Evolutionary conservation across 64 coral and sea anemone species (phyloP).

Genomic region (Exaiptasia diaphana): DNA sequence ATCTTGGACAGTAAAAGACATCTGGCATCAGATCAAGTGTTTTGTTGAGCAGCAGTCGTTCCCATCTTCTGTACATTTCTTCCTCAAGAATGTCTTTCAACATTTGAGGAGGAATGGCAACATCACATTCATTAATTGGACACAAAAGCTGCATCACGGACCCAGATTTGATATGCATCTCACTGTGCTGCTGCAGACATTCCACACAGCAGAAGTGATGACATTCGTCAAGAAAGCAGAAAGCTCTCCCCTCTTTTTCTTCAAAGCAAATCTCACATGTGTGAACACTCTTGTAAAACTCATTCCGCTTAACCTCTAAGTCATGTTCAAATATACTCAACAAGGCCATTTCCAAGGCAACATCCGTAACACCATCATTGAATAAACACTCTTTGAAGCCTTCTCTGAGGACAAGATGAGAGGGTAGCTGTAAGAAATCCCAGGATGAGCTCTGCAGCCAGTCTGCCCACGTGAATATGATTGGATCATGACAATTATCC

Average conservation of each 20-base stretch:
- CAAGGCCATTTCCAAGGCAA: slow-evolving; percentile 41
- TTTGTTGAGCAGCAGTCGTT: slow-evolving; percentile 60
- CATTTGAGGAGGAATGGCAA: slow-evolving; percentile 46
- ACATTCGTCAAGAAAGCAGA: slow-evolving; percentile 84
- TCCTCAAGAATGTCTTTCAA: slow-evolving; percentile 63
- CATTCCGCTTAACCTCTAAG: slow-evolving; percentile 59
- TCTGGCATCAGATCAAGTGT: slow-evolving; percentile 88
- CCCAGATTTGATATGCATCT: slow-evolving; percentile 68
- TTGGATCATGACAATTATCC: slow-evolving; percentile 46
- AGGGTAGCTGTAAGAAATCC: slow-evolving; percentile 35
- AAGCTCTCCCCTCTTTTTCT: slow-evolving; percentile 63
- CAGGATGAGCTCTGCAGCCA: slow-evolving; percentile 65
- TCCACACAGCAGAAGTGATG: slow-evolving; percentile 79
- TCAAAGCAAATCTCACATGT: slow-evolving; percentile 92
- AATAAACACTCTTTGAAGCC: background rate
- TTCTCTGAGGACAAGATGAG: slow-evolving; percentile 54
- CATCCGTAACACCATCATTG: background rate
- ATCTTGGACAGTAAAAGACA: slow-evolving; percentile 84
- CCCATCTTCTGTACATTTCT: slow-evolving; percentile 70
- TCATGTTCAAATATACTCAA: slow-evolving; percentile 85
- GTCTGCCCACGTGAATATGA: slow-evolving; percentile 76
- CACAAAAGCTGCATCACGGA: slow-evolving; percentile 69
- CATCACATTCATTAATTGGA: slow-evolving; percentile 63
- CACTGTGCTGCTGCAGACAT: slow-evolving; percentile 72
- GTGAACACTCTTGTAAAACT: slow-evolving; percentile 54